Base-by-base conservation (phyloP, 2,113 vertebrate species). In the Tragelaphus strepsiceros region DNA sequence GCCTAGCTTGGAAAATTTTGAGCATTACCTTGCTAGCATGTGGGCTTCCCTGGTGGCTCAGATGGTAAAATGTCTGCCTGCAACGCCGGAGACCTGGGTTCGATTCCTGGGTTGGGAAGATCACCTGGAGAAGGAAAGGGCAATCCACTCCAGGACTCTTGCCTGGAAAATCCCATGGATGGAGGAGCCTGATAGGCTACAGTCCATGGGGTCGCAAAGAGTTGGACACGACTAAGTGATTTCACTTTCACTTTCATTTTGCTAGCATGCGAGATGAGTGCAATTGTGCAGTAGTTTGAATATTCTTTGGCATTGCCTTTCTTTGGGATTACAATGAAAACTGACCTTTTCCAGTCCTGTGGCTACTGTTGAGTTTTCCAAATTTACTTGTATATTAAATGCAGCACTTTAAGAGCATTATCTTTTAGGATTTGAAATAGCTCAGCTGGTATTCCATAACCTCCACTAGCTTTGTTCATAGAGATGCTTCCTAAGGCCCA, bases 181-280 rank as follows among this genome's bases (percentile, higher is more conserved):
- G 12, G 28, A 61, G 59, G 59, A 61, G 59, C 59, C 59, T 61
- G 28, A 3, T 61, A 61, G 59, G 59, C 59, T 14, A 3, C 59
- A 30, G 59, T 30, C 12, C 12, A 61, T 61, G 59, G 12, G 6
- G 12, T 61, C 5, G 0, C 26, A 15, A 61, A 61, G 59, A 61
- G 59, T 61, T 1, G 0, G 28, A 30, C 6, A 61, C 0, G 2
- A 30, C 12, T 61, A 5, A 61, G 5, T 0, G 2, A 30, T 26
- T 61, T 61, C 59, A 61, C 12, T 61, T 61, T 61, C 59, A 61
- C 0, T 59, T 59, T 59, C 24, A 5, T 24, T 62, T 71, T 71
- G 5, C 9, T 71, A 71, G n/a, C n/a, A 35, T 12, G 9, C 3
- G n/a, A 71, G 9, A 35, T 71, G 67, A 35, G 9, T 71, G 10